Percentiles rank a stretch among this genome's conserved stretches.
phyloP scores from a whole-genome alignment of 2,797 vertebrate genomes.

The Acanthurus lineatus region DNA sequence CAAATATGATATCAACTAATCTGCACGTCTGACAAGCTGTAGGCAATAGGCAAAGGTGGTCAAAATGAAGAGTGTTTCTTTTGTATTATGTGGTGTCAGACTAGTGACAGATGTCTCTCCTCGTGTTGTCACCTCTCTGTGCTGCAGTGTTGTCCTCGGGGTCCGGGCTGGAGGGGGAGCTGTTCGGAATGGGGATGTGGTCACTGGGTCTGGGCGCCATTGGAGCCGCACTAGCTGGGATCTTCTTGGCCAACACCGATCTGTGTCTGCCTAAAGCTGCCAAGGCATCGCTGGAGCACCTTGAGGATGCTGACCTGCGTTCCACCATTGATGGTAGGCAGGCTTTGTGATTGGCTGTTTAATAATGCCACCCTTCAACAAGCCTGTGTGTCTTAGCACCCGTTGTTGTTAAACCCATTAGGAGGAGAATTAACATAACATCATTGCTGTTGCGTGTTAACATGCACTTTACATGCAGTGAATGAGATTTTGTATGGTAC shows the following conservation, averaged over 20 bases:
- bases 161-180: constrained; percentile 79
- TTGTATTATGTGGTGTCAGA: background rate
- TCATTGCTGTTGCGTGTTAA: background rate
- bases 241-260: constrained; percentile 95
- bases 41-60: no score
- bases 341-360: constrained; percentile 14
- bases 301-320: constrained; percentile 90
- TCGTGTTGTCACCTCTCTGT: constrained; percentile 24
- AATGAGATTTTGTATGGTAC: constrained; percentile 43
- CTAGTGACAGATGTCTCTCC: background rate
- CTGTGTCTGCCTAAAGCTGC: constrained; percentile 89
- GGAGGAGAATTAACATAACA: constrained; percentile 31
- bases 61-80: no score
- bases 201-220: constrained; percentile 92
- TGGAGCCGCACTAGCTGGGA: constrained; percentile 90
- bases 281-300: constrained; percentile 86
- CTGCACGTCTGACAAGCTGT: background rate
- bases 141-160: constrained; percentile 74
- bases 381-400: background rate
- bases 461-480: constrained; percentile 22
- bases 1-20: background rate
- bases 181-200: constrained; percentile 90
- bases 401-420: constrained; percentile 11
- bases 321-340: constrained; percentile 86
- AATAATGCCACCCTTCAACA: background rate